Percentiles rank a stretch among this genome's conserved stretches.
Conservation (phyloP, 2,113 vertebrate genomes). For the Zapus hudsonius region DNA sequence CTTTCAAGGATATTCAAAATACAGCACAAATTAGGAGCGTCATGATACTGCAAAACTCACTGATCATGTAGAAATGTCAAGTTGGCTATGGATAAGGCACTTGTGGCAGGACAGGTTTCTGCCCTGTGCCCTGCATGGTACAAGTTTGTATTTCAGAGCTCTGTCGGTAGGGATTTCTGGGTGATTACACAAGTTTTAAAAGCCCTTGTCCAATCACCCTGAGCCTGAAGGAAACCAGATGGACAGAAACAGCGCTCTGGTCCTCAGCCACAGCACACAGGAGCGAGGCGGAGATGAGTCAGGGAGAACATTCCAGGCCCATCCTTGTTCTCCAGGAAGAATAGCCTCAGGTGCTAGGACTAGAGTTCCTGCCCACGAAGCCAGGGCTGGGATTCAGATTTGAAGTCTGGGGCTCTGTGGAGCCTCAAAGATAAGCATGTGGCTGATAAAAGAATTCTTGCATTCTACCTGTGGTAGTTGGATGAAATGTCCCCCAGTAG, state of each 20-base stretch:
- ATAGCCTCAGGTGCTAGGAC: background rate
- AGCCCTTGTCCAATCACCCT: background rate
- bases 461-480: background rate
- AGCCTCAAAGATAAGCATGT: background rate
- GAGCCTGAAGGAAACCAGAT: conserved; percentile 32
- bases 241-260: background rate
- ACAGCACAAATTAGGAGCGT: conserved; percentile 55
- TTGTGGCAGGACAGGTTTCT: background rate
- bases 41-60: background rate
- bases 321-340: background rate
- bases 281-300: background rate
- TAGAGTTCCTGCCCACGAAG: background rate
- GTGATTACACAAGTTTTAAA: background rate
- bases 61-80: conserved; percentile 43
- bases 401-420: accelerated
- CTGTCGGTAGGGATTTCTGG: background rate
- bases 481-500: no score
- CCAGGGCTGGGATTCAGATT: background rate
- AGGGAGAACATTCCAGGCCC: background rate
- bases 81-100: conserved; percentile 32
- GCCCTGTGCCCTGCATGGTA: background rate
- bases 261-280: background rate
- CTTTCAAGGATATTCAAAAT: conserved; percentile 71
- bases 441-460: background rate
- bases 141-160: background rate